phyloP scores from a whole-genome alignment of 2,888 invertebrate species.

The Scrobipalpa atriplicella region DNA sequence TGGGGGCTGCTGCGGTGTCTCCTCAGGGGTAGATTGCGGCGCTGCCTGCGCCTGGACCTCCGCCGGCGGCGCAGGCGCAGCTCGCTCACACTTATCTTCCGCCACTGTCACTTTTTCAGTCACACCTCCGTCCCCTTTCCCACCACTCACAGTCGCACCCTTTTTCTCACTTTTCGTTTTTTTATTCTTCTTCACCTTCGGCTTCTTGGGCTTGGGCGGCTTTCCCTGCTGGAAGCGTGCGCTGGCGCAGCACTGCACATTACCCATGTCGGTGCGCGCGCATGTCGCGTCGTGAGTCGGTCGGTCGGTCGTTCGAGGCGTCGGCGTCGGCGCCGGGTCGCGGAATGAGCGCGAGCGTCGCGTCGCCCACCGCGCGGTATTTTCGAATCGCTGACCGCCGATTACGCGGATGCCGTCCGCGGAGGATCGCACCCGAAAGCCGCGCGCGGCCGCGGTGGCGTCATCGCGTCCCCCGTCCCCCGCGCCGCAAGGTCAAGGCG shows the following conservation, averaged over 20 bases:
- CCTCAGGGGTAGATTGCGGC: conserved; percentile 51
- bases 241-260: conserved; percentile 81
- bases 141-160: conserved; percentile 58
- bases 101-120: conserved; percentile 57
- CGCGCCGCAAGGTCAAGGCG: conserved; percentile 80
- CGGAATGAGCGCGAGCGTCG: conserved; percentile 72
- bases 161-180: conserved; percentile 55
- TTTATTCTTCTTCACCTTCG: conserved; percentile 55
- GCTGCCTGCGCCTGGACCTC: conserved; percentile 50
- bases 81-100: conserved; percentile 63
- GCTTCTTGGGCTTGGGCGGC: conserved; percentile 63
- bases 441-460: conserved; percentile 78
- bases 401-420: conserved; percentile 80
- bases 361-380: conserved; percentile 69
- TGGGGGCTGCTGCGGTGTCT: conserved; percentile 46
- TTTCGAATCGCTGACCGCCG: conserved; percentile 76
- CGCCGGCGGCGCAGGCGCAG: conserved; percentile 59
- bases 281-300: conserved; percentile 79
- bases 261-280: conserved; percentile 79
- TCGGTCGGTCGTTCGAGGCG: conserved; percentile 76
- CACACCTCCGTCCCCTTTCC: conserved; percentile 61
- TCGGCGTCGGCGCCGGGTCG: conserved; percentile 80
- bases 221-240: conserved; percentile 72
- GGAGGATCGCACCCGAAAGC: conserved; percentile 83
- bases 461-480: conserved; percentile 74